Evolutionary conservation across 92 coral and sea anemone species (phyloP).

Genomic region (Bergia puertoricense): DNA sequence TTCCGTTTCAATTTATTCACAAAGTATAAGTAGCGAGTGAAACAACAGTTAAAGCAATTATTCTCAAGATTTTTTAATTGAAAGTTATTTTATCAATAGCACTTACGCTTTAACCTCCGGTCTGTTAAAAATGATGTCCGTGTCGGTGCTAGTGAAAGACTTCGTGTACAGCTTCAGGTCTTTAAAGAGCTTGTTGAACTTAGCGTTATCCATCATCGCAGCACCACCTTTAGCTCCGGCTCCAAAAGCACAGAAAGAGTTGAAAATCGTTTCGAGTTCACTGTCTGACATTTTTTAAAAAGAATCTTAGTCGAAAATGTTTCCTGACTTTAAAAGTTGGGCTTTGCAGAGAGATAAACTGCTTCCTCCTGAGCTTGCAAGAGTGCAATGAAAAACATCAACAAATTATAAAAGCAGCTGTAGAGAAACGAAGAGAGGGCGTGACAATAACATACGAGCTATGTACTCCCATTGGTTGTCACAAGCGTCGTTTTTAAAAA

Average conservation of each 20-base stretch:
- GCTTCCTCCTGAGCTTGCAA: background rate
- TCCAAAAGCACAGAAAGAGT: conserved; percentile 61
- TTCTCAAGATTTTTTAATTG: no score
- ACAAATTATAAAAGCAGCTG: background rate
- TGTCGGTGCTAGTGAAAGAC: conserved; percentile 56
- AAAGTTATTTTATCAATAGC: no score
- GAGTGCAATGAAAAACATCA: background rate
- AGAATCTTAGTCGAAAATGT: background rate
- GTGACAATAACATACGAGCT: background rate
- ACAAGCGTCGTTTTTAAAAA: background rate
- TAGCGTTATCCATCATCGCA: conserved; percentile 50
- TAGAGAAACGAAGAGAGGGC: background rate
- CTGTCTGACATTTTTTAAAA: conserved; percentile 16
- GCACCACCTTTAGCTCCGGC: conserved; percentile 56
- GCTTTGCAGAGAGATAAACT: background rate
- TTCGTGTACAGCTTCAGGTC: conserved; percentile 52
- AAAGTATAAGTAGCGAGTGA: background rate
- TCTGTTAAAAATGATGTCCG: conserved; percentile 60
- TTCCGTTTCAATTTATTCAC: no score
- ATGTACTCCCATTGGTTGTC: background rate
- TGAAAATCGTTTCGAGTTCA: conserved; percentile 46
- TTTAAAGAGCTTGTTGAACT: conserved; percentile 54
- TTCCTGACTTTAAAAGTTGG: background rate
- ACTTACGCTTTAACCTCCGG: conserved; percentile 60
- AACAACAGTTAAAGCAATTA: no score